Percentiles rank a stretch among this genome's conserved stretches.
phyloP scores from a whole-genome alignment of 2,888 invertebrate genomes.

The Elaeidobius kamerunicus region DNA sequence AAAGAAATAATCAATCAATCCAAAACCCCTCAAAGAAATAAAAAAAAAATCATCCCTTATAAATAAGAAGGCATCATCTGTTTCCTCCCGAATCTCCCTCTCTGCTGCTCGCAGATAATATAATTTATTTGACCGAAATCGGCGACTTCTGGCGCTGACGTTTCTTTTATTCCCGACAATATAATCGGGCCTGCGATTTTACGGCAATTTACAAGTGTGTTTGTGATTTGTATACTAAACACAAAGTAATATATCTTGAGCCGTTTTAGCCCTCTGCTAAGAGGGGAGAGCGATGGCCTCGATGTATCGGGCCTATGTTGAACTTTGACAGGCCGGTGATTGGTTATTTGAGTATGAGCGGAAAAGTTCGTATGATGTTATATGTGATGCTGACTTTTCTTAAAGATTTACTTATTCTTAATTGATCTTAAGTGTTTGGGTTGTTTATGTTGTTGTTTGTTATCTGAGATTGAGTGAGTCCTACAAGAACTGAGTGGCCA shows the following conservation, averaged over 20 bases:
- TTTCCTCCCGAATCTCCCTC: conserved; percentile 5
- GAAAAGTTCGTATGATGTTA: no score
- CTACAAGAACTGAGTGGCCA: no score
- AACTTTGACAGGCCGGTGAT: conserved; percentile 11
- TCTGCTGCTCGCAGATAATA: conserved; percentile 25
- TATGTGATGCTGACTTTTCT: no score
- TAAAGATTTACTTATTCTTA: no score
- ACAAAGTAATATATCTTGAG: conserved; percentile 38
- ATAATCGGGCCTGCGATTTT: conserved; percentile 32
- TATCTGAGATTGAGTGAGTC: no score
- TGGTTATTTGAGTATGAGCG: no score
- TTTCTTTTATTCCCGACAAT: conserved; percentile 33
- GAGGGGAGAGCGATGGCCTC: conserved; percentile 22
- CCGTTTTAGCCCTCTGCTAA: conserved; percentile 30
- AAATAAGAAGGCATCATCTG: conserved; percentile 25
- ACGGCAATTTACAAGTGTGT: conserved; percentile 34
- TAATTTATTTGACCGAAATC: conserved; percentile 34
- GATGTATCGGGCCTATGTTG: conserved; percentile 21
- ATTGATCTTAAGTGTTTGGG: no score
- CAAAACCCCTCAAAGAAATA: conserved; percentile 6
- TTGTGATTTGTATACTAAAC: conserved; percentile 35
- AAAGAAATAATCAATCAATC: conserved; percentile 4
- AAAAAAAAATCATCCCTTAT: conserved; percentile 18
- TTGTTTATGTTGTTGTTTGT: no score
- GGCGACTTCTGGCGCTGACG: conserved; percentile 33